phyloP scores from a whole-genome alignment of 23 tunicate species.

The Ascidia mentula region DNA sequence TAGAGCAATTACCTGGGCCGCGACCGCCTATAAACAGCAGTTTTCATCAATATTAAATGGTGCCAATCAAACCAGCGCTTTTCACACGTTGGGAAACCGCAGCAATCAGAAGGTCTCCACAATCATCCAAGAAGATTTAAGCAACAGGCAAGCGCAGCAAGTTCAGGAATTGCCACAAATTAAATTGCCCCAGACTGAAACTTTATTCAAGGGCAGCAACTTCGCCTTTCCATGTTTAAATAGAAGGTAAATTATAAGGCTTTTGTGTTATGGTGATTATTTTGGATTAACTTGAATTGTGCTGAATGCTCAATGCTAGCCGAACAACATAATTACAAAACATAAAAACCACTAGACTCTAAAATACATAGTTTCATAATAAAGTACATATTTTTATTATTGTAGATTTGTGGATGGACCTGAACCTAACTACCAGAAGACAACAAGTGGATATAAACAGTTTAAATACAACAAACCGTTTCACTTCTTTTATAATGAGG shows the following conservation, averaged over 20 bases:
- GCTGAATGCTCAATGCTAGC: no score
- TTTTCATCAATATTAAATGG: not conserved
- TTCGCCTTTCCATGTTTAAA: slow-evolving; percentile 93
- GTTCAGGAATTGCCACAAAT: not conserved
- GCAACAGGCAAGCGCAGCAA: not conserved
- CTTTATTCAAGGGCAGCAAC: slow-evolving; percentile 70
- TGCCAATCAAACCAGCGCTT: not conserved
- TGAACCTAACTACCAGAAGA: slow-evolving; percentile 75
- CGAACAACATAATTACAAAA: no score
- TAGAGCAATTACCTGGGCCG: not conserved
- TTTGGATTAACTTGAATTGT: not conserved
- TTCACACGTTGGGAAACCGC: not conserved
- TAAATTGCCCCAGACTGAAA: slow-evolving; percentile 13
- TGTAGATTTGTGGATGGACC: slow-evolving; percentile 77
- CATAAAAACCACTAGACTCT: not conserved
- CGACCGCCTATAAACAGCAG: not conserved
- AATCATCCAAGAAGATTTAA: not conserved
- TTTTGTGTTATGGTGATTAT: not conserved
- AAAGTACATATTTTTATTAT: not conserved
- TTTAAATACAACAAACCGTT: slow-evolving; percentile 55
- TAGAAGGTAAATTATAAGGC: slow-evolving; percentile 42
- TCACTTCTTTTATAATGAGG: slow-evolving; percentile 68
- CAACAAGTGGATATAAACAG: slow-evolving; percentile 49
- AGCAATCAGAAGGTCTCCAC: not conserved
- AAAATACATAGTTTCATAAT: not conserved